Conservation (phyloP, 64 coral and sea anemone genomes). For the Platygyra sinensis region DNA sequence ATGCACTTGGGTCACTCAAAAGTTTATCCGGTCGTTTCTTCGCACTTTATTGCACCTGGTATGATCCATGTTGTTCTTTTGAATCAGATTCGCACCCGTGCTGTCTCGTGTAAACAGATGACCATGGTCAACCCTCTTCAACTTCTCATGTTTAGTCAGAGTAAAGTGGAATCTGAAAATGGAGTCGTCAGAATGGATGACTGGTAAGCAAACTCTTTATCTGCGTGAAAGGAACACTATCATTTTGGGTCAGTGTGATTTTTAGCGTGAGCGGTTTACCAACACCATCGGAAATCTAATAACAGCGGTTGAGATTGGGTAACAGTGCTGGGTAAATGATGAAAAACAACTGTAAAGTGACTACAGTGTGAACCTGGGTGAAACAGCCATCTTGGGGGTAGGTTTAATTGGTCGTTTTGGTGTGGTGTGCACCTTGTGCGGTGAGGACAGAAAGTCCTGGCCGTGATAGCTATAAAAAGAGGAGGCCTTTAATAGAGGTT, state of each 20-base stretch:
- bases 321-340: no score
- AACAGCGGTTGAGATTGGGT: no score
- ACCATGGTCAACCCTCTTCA: slow-evolving; percentile 97
- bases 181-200: slow-evolving; percentile 88
- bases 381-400: no score
- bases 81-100: slow-evolving; percentile 90
- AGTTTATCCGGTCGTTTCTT: not conserved
- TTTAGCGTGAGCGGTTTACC: not conserved
- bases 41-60: no score
- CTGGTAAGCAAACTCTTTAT: slow-evolving; percentile 56
- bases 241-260: not conserved
- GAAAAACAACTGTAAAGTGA: no score
- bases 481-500: no score
- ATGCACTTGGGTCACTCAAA: not conserved
- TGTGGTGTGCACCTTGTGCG: no score
- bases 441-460: no score
- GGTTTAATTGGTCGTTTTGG: no score
- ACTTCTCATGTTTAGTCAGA: slow-evolving; percentile 84
- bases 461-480: no score
- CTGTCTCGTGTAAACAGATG: slow-evolving; percentile 99
- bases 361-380: no score
- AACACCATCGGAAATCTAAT: no score
- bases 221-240: not conserved
- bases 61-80: not conserved
- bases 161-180: slow-evolving; percentile 83